A percentile compares a stretch with the other conserved stretches of the same genome.
Conservation (phyloP, 2,888 invertebrate species). For the Ganaspis brasiliensis region DNA sequence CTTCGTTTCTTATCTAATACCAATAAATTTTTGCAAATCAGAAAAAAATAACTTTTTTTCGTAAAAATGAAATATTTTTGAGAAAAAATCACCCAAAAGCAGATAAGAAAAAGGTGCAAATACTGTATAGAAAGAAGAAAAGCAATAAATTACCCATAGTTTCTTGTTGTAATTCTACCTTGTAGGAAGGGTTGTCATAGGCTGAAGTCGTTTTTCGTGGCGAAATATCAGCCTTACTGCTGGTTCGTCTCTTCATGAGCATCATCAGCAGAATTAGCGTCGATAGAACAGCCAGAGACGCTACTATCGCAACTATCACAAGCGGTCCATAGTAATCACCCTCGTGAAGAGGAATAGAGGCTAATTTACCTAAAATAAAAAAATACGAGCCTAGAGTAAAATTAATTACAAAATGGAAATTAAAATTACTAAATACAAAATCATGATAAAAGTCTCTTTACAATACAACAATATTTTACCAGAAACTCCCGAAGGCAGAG, state of each 20-base stretch:
- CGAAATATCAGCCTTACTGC: constrained; percentile 89
- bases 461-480: too few relatives aligned
- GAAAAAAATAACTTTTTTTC: too few relatives aligned
- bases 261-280: constrained; percentile 90
- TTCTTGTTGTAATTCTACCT: constrained; percentile 95
- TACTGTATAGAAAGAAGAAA: constrained; percentile 55
- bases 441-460: too few relatives aligned
- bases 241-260: constrained; percentile 86
- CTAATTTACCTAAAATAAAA: constrained; percentile 82
- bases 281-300: constrained; percentile 91
- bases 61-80: too few relatives aligned
- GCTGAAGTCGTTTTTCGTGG: constrained; percentile 93
- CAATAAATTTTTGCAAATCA: too few relatives aligned
- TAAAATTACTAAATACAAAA: too few relatives aligned
- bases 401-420: too few relatives aligned
- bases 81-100: background rate
- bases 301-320: constrained; percentile 93
- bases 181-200: constrained; percentile 96
- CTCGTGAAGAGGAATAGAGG: constrained; percentile 82
- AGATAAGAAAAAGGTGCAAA: constrained; percentile 17
- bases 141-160: constrained; percentile 88
- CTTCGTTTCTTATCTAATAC: too few relatives aligned
- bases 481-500: constrained; percentile 80
- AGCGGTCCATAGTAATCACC: constrained; percentile 94
- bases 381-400: too few relatives aligned